Percentiles rank a stretch among this genome's conserved stretches.
Conservation (phyloP, 2,113 vertebrate species). For the Spheniscus mendiculus region DNA sequence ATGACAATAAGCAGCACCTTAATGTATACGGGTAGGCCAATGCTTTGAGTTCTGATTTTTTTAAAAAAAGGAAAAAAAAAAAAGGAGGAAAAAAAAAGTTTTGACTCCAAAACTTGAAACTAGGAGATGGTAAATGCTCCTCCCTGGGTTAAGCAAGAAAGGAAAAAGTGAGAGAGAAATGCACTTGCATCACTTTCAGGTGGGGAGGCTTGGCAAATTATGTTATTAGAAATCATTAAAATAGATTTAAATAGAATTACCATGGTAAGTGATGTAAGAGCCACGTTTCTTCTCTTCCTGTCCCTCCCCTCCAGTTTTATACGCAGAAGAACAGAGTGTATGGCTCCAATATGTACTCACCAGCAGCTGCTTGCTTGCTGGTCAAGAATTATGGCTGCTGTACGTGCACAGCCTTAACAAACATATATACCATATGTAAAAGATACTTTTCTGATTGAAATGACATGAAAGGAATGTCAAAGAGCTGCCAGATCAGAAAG, state of each 20-base stretch:
- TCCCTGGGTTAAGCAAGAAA: neutral
- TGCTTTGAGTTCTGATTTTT: neutral
- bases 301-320: neutral
- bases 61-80: neutral
- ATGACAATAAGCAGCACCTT: neutral
- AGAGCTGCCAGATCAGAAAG: neutral
- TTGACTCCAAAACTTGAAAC: neutral
- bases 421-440: neutral
- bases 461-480: neutral
- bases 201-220: slow-evolving; percentile 9
- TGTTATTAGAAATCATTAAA: slow-evolving; percentile 27
- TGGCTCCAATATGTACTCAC: neutral
- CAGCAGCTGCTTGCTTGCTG: neutral
- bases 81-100: neutral
- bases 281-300: neutral
- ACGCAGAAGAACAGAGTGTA: neutral
- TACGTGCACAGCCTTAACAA: neutral
- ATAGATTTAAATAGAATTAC: slow-evolving; percentile 24
- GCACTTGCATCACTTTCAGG: neutral
- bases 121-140: neutral
- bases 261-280: neutral
- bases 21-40: neutral
- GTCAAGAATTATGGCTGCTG: neutral
- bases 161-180: neutral
- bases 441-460: neutral